Percentiles rank a stretch among this genome's conserved stretches.
Conservation (phyloP, 2,797 vertebrate genomes). For the Zalophus californianus region DNA sequence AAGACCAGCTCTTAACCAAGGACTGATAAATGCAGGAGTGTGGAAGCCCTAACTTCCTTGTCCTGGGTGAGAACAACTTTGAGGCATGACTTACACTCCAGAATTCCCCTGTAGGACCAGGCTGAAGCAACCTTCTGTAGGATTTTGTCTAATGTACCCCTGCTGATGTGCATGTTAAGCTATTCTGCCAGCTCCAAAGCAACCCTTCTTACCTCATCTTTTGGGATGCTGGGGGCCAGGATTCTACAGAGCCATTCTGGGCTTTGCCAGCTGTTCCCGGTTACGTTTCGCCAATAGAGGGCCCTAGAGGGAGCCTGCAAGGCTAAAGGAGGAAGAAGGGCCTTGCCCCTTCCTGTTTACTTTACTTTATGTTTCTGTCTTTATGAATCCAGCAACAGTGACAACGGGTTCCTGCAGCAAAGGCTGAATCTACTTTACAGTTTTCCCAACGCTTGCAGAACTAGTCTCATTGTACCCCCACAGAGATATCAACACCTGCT, state of each 20-base stretch:
- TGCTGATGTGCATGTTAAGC: background rate
- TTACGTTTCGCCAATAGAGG: background rate
- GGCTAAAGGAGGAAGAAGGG: background rate
- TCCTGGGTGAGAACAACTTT: background rate
- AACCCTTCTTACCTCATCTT: background rate
- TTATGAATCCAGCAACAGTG: background rate
- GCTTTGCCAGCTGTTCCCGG: background rate
- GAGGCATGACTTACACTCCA: background rate
- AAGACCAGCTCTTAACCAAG: background rate
- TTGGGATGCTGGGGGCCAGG: background rate
- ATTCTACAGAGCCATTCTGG: background rate
- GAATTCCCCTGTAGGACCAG: background rate
- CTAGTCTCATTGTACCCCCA: background rate
- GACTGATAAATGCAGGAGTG: background rate
- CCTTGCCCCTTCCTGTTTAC: conserved; percentile 16
- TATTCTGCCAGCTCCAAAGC: background rate
- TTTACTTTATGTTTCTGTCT: conserved; percentile 28
- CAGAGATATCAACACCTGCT: background rate
- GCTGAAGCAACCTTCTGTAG: background rate
- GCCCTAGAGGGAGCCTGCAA: background rate
- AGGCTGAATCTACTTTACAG: background rate
- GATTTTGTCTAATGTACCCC: background rate
- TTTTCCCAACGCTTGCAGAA: background rate
- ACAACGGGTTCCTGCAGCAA: background rate
- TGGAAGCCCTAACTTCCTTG: background rate